Evolutionary conservation across 2,797 vertebrate species (phyloP), one percentile per base, ranked within the genome.

Genomic region (Distichodus sexfasciatus): DNA sequence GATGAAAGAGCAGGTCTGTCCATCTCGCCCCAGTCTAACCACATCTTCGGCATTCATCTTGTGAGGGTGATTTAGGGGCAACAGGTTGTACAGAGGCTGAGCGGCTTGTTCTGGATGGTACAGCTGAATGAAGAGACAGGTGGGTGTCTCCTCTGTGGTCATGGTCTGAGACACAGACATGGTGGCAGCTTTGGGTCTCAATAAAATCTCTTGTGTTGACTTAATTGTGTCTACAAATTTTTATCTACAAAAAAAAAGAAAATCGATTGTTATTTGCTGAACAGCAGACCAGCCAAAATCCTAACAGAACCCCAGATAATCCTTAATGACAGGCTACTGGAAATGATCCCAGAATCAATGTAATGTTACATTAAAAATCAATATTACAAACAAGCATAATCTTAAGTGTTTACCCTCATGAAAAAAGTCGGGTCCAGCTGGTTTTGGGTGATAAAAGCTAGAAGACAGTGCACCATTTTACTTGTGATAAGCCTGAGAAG

Each of bases 91-190:
- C n/a, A 93, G 66, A 19, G 70, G 80, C n/a, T 54, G 83, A 5
- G 46, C 36, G 0, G 2, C 31, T 59, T 94, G 93, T 55, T 87
- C 85, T 0, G 94, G 94, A 67, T 98, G 91, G 78, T 93, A 96
- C 1, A 96, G 26, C 8, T 89, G 90, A 69, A 98, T 65, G 61
- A 82, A 86, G 35, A 99, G 92, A 69, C 90, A 93, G 0, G 94
- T 90, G 4, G 89, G 64, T 0, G 87, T 87, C 81, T 98, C 95
- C 76, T 99, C 93, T 0, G 96, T 99, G 59, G 92, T 91, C 0
- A 87, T 77, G 0, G 83, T 90, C 83, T 91, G 89, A 17, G 90
- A 83, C 31, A 69, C 51, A 2, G 57, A 79, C 87, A 88, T 90
- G 6, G 0, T 77, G 57, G 10, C 1, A n/a, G 40, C 21, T 47